Conservation (phyloP, 2,888 invertebrate species). For the Tolmerus cingulatus region DNA sequence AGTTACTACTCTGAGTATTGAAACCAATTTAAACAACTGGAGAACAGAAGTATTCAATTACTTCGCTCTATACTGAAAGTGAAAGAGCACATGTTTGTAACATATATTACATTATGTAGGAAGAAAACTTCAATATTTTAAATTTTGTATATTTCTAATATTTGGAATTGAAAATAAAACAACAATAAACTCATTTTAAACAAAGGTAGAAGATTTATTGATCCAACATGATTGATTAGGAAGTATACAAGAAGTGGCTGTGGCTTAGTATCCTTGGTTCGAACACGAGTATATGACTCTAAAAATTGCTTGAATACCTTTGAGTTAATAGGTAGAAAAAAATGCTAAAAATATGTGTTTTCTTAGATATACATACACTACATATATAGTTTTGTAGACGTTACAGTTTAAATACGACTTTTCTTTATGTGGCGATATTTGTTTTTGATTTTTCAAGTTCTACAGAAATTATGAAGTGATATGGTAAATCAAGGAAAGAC, state of each 20-base stretch:
- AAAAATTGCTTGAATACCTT: background rate
- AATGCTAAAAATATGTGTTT: slow-evolving; percentile 18
- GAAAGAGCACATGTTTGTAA: too few species aligned
- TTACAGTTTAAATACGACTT: background rate
- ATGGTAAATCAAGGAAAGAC: background rate
- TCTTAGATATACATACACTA: background rate
- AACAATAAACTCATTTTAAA: background rate
- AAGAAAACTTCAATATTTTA: background rate
- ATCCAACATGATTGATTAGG: slow-evolving; percentile 2
- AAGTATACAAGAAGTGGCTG: background rate
- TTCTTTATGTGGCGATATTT: background rate
- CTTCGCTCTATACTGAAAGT: too few species aligned
- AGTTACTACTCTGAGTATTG: too few species aligned
- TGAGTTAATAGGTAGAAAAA: background rate
- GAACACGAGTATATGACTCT: slow-evolving; percentile 2
- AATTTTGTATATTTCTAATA: background rate
- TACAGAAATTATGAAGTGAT: background rate
- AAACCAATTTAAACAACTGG: too few species aligned
- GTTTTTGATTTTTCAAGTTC: background rate
- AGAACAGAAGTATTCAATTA: too few species aligned
- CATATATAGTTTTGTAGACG: background rate
- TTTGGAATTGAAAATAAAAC: background rate
- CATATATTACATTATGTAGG: too few species aligned
- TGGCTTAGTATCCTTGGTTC: background rate
- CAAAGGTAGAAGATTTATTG: slow-evolving; percentile 7